These are phyloP conservation scores for Anguilla megastoma DNA, from an alignment of 2,797 vertebrate genomes.

Conservation along the genomic window DNA sequence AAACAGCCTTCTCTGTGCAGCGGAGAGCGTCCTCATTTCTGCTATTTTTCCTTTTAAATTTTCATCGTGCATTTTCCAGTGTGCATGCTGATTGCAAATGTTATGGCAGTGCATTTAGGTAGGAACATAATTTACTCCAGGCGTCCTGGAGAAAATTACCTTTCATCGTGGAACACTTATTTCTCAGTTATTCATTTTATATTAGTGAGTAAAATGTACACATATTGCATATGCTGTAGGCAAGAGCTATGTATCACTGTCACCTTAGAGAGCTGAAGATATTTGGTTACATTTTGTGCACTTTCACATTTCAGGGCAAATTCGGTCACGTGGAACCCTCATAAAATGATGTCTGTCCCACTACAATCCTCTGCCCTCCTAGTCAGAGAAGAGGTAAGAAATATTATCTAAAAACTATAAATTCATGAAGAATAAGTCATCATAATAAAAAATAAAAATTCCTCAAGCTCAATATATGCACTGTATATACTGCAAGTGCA, in stretches of 20 bases:
- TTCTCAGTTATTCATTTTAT: neutral
- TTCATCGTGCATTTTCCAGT: neutral
- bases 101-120: neutral
- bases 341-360: slow-evolving; percentile 99
- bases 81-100: neutral
- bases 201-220: neutral
- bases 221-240: neutral
- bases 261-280: neutral
- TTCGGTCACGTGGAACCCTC: slow-evolving; percentile 98
- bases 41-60: neutral
- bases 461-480: neutral
- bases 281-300: neutral
- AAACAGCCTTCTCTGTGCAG: neutral
- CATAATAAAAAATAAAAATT: neutral
- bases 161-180: neutral
- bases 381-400: slow-evolving; percentile 89
- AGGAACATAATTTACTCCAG: neutral
- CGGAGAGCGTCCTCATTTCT: neutral
- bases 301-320: slow-evolving; percentile 81
- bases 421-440: neutral
- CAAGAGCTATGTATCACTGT: neutral
- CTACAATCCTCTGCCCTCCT: slow-evolving; percentile 95
- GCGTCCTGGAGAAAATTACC: neutral
- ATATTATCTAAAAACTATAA: neutral
- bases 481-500: neutral